Conservation (phyloP, 2,888 invertebrate species). For the Plagodis pulveraria region DNA sequence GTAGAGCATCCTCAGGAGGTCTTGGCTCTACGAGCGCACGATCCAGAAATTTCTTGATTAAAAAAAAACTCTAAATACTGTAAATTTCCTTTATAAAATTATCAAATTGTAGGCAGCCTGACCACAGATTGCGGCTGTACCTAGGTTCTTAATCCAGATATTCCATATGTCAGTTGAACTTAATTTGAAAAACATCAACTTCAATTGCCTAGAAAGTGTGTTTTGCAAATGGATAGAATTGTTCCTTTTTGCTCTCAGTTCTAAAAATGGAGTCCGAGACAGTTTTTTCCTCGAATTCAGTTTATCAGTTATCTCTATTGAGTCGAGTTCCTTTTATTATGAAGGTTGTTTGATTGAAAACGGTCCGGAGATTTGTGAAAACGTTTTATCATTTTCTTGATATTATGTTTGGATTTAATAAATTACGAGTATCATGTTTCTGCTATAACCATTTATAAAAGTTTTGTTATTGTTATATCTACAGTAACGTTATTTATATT, state of each 20-base stretch:
- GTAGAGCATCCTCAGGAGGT: too few relatives aligned
- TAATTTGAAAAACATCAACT: conserved; percentile 15
- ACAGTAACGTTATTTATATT: too few relatives aligned
- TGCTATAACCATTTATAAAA: background rate
- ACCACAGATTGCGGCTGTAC: conserved; percentile 31
- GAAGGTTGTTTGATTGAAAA: conserved; percentile 25
- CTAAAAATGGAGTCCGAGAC: conserved; percentile 26
- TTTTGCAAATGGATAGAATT: conserved; percentile 10
- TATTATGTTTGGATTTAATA: conserved; percentile 1
- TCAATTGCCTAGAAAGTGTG: conserved; percentile 10
- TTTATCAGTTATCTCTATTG: conserved; percentile 30
- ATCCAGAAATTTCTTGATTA: too few relatives aligned
- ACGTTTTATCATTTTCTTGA: conserved; percentile 8
- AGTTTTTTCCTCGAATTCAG: conserved; percentile 29
- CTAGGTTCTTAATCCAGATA: conserved; percentile 43
- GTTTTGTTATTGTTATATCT: background rate
- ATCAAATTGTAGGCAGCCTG: conserved; percentile 20
- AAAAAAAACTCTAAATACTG: background rate
- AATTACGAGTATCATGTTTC: background rate
- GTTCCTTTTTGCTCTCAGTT: conserved; percentile 28
- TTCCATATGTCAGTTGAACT: conserved; percentile 30
- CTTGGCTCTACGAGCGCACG: too few relatives aligned
- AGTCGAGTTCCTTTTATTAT: conserved; percentile 21
- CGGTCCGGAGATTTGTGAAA: conserved; percentile 15
- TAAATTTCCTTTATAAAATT: too few relatives aligned